phyloP scores from a whole-genome alignment of 2,113 vertebrate genomes.

The Ageneiosus marmoratus region DNA sequence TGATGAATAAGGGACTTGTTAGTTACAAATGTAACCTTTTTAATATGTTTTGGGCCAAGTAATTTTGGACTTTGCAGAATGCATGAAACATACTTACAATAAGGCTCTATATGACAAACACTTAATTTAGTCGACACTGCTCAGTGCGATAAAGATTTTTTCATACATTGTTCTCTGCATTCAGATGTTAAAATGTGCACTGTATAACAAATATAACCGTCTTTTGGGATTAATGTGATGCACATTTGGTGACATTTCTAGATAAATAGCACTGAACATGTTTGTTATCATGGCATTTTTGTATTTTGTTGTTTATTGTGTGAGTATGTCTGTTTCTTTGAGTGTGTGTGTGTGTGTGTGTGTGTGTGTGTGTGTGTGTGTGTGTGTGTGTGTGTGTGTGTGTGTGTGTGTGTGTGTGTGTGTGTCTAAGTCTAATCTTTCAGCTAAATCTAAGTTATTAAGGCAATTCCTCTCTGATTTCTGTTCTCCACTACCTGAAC shows the following conservation, averaged over 20 bases:
- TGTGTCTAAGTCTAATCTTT: not conserved
- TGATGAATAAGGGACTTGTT: not conserved
- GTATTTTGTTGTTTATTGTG: not conserved
- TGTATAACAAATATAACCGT: not conserved
- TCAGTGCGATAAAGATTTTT: not conserved
- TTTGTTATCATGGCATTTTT: conserved; percentile 2
- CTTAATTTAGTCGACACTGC: not conserved
- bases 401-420: not conserved
- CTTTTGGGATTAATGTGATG: not conserved
- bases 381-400: no score
- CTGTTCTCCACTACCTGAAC: not conserved
- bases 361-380: not conserved
- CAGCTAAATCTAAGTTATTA: not conserved
- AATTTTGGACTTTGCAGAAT: not conserved
- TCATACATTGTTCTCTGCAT: not conserved
- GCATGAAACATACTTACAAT: not conserved
- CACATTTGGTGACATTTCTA: not conserved
- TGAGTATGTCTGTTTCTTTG: not conserved
- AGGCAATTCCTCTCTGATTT: not conserved
- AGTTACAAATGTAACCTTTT: conserved; percentile 5
- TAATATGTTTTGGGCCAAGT: not conserved
- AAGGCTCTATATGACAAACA: not conserved
- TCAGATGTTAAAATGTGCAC: not conserved
- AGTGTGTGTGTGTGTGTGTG: not conserved
- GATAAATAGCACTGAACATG: conserved; percentile 12